These are phyloP conservation scores for Falcunculus frontatus DNA, from an alignment of 2,113 vertebrate genomes.

Conservation along the genomic window DNA sequence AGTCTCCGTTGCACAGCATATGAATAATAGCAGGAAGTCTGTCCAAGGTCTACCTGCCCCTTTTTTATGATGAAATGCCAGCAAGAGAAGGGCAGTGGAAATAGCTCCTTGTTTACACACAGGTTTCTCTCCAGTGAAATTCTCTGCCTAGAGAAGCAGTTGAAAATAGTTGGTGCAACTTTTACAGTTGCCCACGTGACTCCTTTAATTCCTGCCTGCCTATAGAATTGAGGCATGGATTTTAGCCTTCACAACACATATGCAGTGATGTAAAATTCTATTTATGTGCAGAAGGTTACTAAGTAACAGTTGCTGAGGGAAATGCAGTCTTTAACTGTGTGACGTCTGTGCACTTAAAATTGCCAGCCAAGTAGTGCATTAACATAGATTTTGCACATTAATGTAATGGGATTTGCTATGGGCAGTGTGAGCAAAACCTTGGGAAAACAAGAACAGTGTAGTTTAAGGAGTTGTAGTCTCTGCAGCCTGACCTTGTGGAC, in stretches of 20 bases:
- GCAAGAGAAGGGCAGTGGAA: background rate
- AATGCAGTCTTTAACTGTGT: background rate
- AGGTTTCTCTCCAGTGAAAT: background rate
- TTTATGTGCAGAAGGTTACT: conserved; percentile 47
- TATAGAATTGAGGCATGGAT: background rate
- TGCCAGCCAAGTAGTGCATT: conserved; percentile 23
- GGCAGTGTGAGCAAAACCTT: background rate
- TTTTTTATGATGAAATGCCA: background rate
- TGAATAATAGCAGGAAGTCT: background rate
- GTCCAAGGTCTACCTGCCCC: background rate
- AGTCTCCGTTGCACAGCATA: background rate
- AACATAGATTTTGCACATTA: conserved; percentile 42
- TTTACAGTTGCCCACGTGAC: background rate
- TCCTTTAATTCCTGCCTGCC: background rate
- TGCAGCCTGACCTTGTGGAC: background rate
- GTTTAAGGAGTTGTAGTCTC: background rate
- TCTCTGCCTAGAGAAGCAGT: background rate
- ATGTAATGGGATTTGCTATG: background rate
- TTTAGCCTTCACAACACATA: background rate
- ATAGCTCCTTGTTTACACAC: background rate
- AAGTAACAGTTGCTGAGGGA: conserved; percentile 62
- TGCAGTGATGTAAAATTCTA: conserved; percentile 28
- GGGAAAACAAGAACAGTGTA: background rate
- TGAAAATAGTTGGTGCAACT: background rate
- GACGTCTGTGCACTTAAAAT: conserved; percentile 19